A percentile compares a stretch with the other conserved stretches of the same genome.
Evolutionary conservation across 2,113 vertebrate genomes (phyloP).

Genomic region (Pterophyllum scalare): DNA sequence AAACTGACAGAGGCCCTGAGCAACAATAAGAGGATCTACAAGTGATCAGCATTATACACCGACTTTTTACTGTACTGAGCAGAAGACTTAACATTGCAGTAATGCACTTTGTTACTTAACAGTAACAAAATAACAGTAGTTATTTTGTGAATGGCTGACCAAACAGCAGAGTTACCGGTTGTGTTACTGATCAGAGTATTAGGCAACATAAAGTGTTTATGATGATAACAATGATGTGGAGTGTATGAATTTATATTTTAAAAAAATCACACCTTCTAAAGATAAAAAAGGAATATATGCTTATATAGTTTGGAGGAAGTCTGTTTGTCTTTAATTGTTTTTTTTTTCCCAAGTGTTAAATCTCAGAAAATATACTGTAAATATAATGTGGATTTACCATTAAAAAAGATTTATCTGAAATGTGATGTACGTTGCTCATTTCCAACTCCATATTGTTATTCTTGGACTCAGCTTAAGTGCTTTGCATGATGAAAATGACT

Average conservation of each 20-base stretch:
- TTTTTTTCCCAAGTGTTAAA: not conserved
- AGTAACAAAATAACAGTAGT: too few species aligned
- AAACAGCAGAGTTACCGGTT: not conserved
- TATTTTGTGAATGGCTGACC: not conserved
- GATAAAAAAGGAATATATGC: not conserved
- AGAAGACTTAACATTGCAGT: not conserved
- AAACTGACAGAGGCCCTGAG: conserved; percentile 75
- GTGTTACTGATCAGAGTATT: not conserved
- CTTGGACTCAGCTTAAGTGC: not conserved
- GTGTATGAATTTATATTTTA: rapidly evolving
- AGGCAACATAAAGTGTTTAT: too few species aligned
- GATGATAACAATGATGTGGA: too few species aligned
- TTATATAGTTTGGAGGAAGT: rapidly evolving
- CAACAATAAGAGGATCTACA: conserved; percentile 56
- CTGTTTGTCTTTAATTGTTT: not conserved
- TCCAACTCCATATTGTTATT: not conserved
- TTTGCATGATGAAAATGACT: not conserved
- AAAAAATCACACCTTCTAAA: not conserved
- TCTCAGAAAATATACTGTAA: not conserved
- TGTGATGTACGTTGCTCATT: not conserved
- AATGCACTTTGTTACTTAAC: too few species aligned
- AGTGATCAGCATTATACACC: not conserved
- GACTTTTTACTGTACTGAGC: not conserved
- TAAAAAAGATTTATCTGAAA: not conserved
- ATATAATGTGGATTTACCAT: not conserved